phyloP scores from a whole-genome alignment of 2,888 invertebrate genomes.

The Sinelater perroti region DNA sequence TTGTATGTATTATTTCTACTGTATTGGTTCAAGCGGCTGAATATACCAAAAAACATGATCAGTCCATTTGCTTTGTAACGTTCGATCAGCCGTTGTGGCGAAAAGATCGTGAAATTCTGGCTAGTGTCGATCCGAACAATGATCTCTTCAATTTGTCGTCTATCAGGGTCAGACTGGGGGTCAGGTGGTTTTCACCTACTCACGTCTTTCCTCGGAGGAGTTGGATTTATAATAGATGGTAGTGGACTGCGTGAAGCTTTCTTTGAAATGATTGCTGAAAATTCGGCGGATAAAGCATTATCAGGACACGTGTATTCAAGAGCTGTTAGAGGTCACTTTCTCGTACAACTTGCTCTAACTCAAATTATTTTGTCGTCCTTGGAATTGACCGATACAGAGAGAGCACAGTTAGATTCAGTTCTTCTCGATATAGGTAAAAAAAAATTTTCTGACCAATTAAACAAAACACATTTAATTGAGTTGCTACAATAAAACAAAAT shows the following conservation, averaged over 20 bases:
- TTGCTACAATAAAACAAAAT: no score
- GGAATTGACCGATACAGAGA: background rate
- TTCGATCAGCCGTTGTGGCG: background rate
- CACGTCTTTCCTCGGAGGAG: background rate
- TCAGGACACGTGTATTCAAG: background rate
- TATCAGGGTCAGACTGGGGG: background rate
- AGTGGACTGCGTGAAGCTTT: slow-evolving; percentile 2
- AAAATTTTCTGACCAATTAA: no score
- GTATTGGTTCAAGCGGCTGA: background rate
- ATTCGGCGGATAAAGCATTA: background rate
- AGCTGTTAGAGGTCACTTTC: background rate
- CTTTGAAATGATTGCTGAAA: background rate
- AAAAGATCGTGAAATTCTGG: background rate
- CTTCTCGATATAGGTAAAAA: no score
- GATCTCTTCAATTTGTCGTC: background rate
- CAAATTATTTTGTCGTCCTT: background rate
- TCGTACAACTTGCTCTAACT: slow-evolving; percentile 8
- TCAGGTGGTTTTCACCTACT: slow-evolving; percentile 4
- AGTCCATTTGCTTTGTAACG: background rate
- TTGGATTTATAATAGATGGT: slow-evolving; percentile 9
- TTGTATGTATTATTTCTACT: no score
- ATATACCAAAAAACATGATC: background rate
- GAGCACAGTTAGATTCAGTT: background rate
- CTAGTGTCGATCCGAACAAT: background rate
- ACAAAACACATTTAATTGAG: no score